phyloP scores from a whole-genome alignment of 1,140 invertebrate genomes.

The Zaprionus lachaisei region DNA sequence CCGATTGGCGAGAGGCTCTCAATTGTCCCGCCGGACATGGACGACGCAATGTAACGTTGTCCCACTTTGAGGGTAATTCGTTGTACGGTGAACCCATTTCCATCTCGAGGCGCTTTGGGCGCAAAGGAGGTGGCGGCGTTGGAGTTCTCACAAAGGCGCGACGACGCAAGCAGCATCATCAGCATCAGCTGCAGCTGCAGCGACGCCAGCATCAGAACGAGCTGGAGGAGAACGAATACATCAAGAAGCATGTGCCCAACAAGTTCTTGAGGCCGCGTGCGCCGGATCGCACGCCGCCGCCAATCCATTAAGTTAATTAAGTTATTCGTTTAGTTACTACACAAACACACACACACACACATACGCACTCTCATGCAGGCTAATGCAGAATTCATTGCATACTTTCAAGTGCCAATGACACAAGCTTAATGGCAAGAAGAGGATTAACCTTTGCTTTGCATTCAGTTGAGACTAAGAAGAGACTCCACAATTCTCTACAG shows the following conservation, averaged over 20 bases:
- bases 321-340: conserved; percentile 58
- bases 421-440: background rate
- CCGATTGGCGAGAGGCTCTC: conserved; percentile 88
- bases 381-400: conserved; percentile 48
- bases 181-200: conserved; percentile 28
- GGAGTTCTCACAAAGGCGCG: conserved; percentile 20
- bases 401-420: conserved; percentile 51
- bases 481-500: background rate
- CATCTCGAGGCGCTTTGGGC: conserved; percentile 21
- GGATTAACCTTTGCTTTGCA: background rate
- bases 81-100: conserved; percentile 61
- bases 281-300: conserved; percentile 81
- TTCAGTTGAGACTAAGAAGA: no score
- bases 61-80: conserved; percentile 46
- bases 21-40: conserved; percentile 85
- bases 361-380: conserved; percentile 28
- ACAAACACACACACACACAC: conserved; percentile 32
- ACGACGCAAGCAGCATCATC: conserved; percentile 38
- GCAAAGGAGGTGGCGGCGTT: conserved; percentile 25
- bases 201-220: conserved; percentile 39
- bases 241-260: conserved; percentile 78
- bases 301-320: conserved; percentile 68
- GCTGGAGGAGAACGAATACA: conserved; percentile 69
- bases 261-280: conserved; percentile 69
- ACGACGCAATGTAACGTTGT: conserved; percentile 61